Percentiles rank a stretch among this genome's conserved stretches.
These are phyloP conservation scores for Phengaris arion DNA, from an alignment of 2,888 invertebrate species.

Conservation along the genomic window DNA sequence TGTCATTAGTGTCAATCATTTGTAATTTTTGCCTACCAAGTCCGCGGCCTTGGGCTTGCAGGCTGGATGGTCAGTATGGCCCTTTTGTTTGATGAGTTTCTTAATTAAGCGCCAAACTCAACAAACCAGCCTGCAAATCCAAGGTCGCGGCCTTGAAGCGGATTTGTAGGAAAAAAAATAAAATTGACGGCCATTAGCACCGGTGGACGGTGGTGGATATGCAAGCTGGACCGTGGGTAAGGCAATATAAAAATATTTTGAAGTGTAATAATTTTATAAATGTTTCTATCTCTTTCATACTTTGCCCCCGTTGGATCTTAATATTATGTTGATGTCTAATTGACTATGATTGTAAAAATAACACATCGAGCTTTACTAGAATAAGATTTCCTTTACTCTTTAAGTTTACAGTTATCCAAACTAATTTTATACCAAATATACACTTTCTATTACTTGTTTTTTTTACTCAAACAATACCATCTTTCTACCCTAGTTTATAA, in stretches of 20 bases:
- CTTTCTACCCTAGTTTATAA: background rate
- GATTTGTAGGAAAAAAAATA: no score
- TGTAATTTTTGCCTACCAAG: no score
- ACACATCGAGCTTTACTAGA: constrained; percentile 68
- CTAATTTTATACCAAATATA: constrained; percentile 76
- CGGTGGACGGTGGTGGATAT: no score
- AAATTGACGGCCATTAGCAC: no score
- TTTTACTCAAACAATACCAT: constrained; percentile 36
- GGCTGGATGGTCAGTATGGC: no score
- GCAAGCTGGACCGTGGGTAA: background rate
- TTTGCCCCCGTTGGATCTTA: background rate
- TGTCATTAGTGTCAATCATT: no score
- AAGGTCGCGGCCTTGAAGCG: no score
- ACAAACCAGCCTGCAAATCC: no score
- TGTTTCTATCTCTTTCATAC: background rate
- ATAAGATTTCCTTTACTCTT: constrained; percentile 55
- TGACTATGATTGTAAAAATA: constrained; percentile 3
- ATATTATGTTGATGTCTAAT: background rate
- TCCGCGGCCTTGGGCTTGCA: no score
- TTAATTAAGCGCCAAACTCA: no score
- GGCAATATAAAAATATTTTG: background rate
- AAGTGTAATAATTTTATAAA: background rate
- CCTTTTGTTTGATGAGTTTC: no score
- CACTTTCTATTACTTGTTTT: constrained; percentile 44
- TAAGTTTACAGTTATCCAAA: constrained; percentile 53